These are phyloP conservation scores for Scelioninae gen. 1 DNA, from an alignment of 2,888 invertebrate species.

Conservation along the genomic window DNA sequence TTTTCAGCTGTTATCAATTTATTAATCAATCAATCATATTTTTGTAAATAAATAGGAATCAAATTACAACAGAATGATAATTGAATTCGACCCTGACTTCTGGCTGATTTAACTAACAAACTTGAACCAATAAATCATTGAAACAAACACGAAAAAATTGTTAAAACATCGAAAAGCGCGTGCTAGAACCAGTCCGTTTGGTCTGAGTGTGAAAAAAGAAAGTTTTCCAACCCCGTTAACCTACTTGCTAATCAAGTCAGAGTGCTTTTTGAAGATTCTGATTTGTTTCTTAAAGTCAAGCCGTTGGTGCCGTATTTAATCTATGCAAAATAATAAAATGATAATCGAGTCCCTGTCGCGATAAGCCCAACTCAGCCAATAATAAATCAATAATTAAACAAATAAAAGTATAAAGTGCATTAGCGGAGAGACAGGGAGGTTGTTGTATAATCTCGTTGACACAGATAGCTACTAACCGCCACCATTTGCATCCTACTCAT, in stretches of 20 bases:
- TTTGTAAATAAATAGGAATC: too few species aligned
- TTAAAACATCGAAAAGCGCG: slow-evolving; percentile 16
- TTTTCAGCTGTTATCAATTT: too few species aligned
- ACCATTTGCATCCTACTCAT: slow-evolving; percentile 67
- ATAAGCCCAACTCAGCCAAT: slow-evolving; percentile 25
- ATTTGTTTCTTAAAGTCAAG: slow-evolving; percentile 50
- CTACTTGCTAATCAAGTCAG: slow-evolving; percentile 49
- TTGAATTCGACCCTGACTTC: not conserved
- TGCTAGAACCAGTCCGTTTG: slow-evolving; percentile 46
- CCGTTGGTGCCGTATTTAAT: slow-evolving; percentile 22
- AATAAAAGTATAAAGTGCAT: slow-evolving; percentile 63
- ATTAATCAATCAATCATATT: too few species aligned
- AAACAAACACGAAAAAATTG: not conserved
- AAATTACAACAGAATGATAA: too few species aligned
- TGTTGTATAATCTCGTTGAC: slow-evolving; percentile 76
- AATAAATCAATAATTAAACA: slow-evolving; percentile 61
- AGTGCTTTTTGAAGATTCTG: slow-evolving; percentile 49
- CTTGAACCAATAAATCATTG: not conserved
- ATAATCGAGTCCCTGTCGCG: slow-evolving; percentile 39
- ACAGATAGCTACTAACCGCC: slow-evolving; percentile 71
- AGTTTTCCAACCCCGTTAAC: slow-evolving; percentile 53
- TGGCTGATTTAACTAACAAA: too few species aligned
- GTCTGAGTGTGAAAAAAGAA: slow-evolving; percentile 41
- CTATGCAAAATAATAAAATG: slow-evolving; percentile 42
- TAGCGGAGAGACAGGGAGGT: slow-evolving; percentile 65